Conservation (phyloP, 2,113 vertebrate genomes). For the Labeo catla region DNA sequence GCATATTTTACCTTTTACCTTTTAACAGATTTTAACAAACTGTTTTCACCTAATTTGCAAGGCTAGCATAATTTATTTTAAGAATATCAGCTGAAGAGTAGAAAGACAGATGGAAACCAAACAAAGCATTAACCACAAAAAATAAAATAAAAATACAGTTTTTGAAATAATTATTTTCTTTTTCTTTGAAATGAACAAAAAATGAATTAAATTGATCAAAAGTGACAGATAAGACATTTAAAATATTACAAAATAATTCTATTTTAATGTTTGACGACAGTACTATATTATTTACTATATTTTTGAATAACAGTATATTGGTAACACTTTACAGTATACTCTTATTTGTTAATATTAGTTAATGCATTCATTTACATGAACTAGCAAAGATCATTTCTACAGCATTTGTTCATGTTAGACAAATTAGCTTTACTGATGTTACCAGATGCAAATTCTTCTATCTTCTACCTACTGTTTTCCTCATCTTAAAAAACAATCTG, state of each 20-base stretch:
- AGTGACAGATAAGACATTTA: not conserved
- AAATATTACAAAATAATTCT: not conserved
- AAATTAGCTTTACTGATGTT: not conserved
- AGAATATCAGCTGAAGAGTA: not conserved
- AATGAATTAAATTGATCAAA: too few relatives aligned
- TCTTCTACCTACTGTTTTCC: not conserved
- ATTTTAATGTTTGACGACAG: too few relatives aligned
- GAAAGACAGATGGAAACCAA: not conserved
- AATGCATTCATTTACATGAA: too few relatives aligned
- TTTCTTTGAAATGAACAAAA: too few relatives aligned
- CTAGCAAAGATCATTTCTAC: too few relatives aligned
- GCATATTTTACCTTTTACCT: not conserved
- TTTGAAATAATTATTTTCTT: too few relatives aligned
- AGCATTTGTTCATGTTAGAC: too few relatives aligned
- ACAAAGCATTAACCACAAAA: not conserved
- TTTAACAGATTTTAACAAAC: not conserved
- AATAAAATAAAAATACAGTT: too few relatives aligned
- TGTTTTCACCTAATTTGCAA: conserved; percentile 13
- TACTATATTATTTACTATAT: too few relatives aligned
- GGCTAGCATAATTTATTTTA: not conserved
- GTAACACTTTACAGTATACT: too few relatives aligned
- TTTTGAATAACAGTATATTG: too few relatives aligned
- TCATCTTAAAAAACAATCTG: not conserved
- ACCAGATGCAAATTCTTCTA: not conserved
- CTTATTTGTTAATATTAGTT: too few relatives aligned